phyloP scores from a whole-genome alignment of 2,888 invertebrate genomes.

The Chloroclysta siterata region DNA sequence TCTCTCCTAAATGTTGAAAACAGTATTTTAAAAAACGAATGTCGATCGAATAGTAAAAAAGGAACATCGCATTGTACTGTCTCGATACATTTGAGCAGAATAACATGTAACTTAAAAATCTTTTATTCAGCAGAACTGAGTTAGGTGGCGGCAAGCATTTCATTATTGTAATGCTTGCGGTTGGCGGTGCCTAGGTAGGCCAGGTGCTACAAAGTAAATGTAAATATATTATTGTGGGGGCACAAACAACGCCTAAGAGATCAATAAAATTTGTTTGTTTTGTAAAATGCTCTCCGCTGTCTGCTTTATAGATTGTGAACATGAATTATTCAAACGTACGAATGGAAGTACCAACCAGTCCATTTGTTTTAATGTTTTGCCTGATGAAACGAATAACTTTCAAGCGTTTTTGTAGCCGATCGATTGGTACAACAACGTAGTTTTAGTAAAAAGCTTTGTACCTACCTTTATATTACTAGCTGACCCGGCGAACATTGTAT shows the following conservation, averaged over 20 bases:
- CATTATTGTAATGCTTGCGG: conserved; percentile 79
- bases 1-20: not conserved
- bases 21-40: not conserved
- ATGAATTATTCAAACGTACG: conserved; percentile 81
- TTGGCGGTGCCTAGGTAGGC: conserved; percentile 65
- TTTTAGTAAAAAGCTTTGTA: conserved; percentile 6
- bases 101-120: conserved; percentile 47
- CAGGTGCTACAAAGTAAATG: conserved; percentile 81
- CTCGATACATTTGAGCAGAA: conserved; percentile 37
- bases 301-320: conserved; percentile 81
- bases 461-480: not conserved
- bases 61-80: conserved; percentile 16
- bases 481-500: too few relatives aligned
- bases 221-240: conserved; percentile 83
- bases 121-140: conserved; percentile 68
- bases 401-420: conserved; percentile 37
- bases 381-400: conserved; percentile 70
- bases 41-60: not conserved
- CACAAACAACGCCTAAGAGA: conserved; percentile 82
- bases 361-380: conserved; percentile 78
- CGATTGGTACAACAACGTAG: conserved; percentile 19
- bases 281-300: conserved; percentile 81
- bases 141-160: conserved; percentile 68
- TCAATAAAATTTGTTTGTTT: conserved; percentile 85
- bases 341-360: conserved; percentile 70